These are phyloP conservation scores for Nautilus pompilius DNA, from an alignment of 1,140 invertebrate species.

Conservation along the genomic window DNA sequence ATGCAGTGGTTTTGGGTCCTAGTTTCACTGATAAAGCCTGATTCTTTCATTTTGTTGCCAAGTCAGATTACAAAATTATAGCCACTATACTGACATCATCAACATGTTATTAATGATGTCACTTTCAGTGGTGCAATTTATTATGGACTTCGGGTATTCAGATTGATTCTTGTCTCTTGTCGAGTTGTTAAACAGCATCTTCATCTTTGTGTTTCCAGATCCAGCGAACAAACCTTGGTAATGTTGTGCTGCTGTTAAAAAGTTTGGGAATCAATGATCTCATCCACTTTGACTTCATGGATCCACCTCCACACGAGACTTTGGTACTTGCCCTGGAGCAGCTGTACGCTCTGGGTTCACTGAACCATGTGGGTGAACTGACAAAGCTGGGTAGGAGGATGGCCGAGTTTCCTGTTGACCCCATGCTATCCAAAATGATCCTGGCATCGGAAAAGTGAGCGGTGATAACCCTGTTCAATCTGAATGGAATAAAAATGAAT, in stretches of 20 bases:
- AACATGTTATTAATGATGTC: too few relatives aligned
- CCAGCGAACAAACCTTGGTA: conserved; percentile 54
- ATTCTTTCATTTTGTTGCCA: too few relatives aligned
- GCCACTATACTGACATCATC: too few relatives aligned
- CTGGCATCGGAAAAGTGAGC: conserved; percentile 89
- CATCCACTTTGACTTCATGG: conserved; percentile 97
- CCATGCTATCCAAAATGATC: conserved; percentile 99
- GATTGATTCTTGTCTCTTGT: too few relatives aligned
- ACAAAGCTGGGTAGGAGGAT: conserved; percentile 95
- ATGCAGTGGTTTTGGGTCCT: too few relatives aligned
- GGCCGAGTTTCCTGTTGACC: conserved; percentile 99
- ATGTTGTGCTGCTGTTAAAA: conserved; percentile 55
- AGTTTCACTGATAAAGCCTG: too few relatives aligned
- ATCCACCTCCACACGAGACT: conserved; percentile 97
- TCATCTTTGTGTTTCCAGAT: conserved; percentile 22
- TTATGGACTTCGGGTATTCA: too few relatives aligned
- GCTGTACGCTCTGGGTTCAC: conserved; percentile 93
- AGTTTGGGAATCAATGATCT: conserved; percentile 82
- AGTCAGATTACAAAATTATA: too few relatives aligned
- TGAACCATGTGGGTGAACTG: conserved; percentile 95
- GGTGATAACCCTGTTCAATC: too few relatives aligned
- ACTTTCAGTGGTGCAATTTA: too few relatives aligned
- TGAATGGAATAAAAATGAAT: too few relatives aligned
- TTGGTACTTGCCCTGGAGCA: conserved; percentile 92
- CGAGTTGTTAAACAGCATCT: too few relatives aligned